These are phyloP conservation scores for Thera britannica DNA, from an alignment of 2,888 invertebrate genomes.

Conservation along the genomic window DNA sequence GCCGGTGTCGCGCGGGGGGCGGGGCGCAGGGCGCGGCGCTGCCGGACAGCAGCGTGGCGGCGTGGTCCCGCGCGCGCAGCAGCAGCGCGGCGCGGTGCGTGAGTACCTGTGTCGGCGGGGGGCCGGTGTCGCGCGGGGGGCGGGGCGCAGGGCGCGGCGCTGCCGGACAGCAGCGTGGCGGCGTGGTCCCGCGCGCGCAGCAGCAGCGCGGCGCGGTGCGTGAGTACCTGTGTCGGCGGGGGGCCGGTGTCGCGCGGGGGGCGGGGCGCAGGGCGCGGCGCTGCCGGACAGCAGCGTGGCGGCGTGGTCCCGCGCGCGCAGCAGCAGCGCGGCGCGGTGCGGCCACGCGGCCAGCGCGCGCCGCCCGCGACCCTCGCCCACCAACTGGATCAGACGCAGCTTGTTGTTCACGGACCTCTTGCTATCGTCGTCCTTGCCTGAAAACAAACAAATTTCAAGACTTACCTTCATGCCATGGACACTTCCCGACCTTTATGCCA, in stretches of 20 bases:
- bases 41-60: slow-evolving; percentile 87
- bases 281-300: slow-evolving; percentile 90
- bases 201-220: slow-evolving; percentile 90
- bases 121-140: neutral
- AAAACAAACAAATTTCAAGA: neutral
- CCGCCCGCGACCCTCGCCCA: slow-evolving; percentile 91
- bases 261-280: slow-evolving; percentile 49
- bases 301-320: slow-evolving; percentile 93
- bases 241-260: slow-evolving; percentile 51
- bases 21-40: slow-evolving; percentile 66
- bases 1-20: slow-evolving; percentile 32
- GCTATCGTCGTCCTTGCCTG: slow-evolving; percentile 77
- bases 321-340: slow-evolving; percentile 90
- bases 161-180: slow-evolving; percentile 51
- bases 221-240: slow-evolving; percentile 52
- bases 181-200: slow-evolving; percentile 93
- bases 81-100: too few species aligned
- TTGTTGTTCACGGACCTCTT: slow-evolving; percentile 87
- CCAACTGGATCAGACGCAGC: slow-evolving; percentile 88
- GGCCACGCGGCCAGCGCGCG: slow-evolving; percentile 91
- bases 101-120: too few species aligned
- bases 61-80: too few species aligned
- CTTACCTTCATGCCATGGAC: too few species aligned
- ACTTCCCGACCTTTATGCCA: too few species aligned
- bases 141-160: too few species aligned